Conservation (phyloP, 2,797 vertebrate species). For the Clarias pachynema region DNA sequence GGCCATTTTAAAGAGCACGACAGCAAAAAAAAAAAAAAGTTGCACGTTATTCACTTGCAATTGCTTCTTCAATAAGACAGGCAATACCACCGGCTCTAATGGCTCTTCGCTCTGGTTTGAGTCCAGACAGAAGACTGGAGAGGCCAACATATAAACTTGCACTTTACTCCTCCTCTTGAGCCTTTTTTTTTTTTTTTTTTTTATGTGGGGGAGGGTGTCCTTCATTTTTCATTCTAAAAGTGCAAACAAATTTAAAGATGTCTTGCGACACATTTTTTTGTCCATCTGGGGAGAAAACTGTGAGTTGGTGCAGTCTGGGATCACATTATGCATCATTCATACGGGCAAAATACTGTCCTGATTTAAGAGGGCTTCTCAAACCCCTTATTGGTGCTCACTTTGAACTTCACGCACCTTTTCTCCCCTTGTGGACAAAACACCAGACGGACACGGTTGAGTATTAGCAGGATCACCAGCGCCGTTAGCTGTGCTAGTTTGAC, state of each 20-base stretch:
- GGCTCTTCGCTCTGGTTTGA: not conserved
- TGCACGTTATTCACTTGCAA: not conserved
- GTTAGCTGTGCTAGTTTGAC: slow-evolving; percentile 34
- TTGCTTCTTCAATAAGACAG: slow-evolving; percentile 38
- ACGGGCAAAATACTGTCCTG: slow-evolving; percentile 14
- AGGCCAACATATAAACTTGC: slow-evolving; percentile 65
- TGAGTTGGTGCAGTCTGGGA: slow-evolving; percentile 11
- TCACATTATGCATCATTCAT: slow-evolving; percentile 17
- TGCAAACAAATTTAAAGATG: slow-evolving; percentile 38
- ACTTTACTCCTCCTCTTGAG: slow-evolving; percentile 66
- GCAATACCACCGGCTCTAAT: slow-evolving; percentile 10
- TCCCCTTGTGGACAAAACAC: slow-evolving; percentile 35
- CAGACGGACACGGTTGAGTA: slow-evolving; percentile 20
- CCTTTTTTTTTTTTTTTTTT: slow-evolving; percentile 16
- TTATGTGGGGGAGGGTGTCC: slow-evolving; percentile 24
- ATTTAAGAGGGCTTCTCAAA: slow-evolving; percentile 30
- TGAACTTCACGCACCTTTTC: slow-evolving; percentile 19
- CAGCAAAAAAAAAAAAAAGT: slow-evolving; percentile 15
- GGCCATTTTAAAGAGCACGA: not conserved
- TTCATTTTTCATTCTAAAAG: slow-evolving; percentile 58
- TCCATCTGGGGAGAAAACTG: slow-evolving; percentile 28
- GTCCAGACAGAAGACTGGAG: slow-evolving; percentile 45
- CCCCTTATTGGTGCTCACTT: slow-evolving; percentile 34
- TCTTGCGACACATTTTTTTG: slow-evolving; percentile 21
- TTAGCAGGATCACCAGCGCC: slow-evolving; percentile 55